Base-by-base conservation (phyloP, 1,140 invertebrate genomes). In the Hycleus phaleratus region DNA sequence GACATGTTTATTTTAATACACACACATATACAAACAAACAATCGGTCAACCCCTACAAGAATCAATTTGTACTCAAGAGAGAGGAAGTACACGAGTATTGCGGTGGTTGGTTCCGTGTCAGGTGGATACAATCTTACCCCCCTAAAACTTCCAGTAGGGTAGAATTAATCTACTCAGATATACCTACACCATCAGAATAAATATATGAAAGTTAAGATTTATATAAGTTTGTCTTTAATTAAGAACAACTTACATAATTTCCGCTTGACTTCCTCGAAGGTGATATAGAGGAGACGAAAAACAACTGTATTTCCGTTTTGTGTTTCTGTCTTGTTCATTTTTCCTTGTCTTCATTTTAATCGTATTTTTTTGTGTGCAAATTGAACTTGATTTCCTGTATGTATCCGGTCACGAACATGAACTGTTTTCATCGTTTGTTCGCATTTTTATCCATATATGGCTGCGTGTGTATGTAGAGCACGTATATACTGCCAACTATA, bases 1-100 rank as follows among this genome's bases (percentile, higher is more conserved):
- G 58, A 63, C 58, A 63, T 63, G 62, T 63, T 63, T 63, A 61
- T 63, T 63, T 63, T 61, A 61, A 49, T 49, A 49, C 46, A 38
- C 47, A 11, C 10, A 54, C 55, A 49, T 39, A 24, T 51, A 49
- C 46, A 56, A 48, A 51, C 62, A 63, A 32, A 32, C 4, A 7
- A 7, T 32, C 32, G 32, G 32, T 32, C 32, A 32, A 32, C 32
- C 62, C 59, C 60, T 51, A 38, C 62, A 54, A 43, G 62, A 63
- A 63, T 63, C 62, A 63, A 63, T 63, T 63, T 63, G 62, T 63
- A 54, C 60, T 26, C 55, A 46, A 48, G 58, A 54, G 51, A 55
- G 52, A 49, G 3, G 32, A 32, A 32, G 18, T 18, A 32, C 32
- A 32, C 32, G 32, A 32, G 32, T 32, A 18, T 18, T 18, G 18